These are phyloP conservation scores for Stomatorhinus ivindoensis DNA, from an alignment of 2,113 vertebrate species.

Conservation along the genomic window DNA sequence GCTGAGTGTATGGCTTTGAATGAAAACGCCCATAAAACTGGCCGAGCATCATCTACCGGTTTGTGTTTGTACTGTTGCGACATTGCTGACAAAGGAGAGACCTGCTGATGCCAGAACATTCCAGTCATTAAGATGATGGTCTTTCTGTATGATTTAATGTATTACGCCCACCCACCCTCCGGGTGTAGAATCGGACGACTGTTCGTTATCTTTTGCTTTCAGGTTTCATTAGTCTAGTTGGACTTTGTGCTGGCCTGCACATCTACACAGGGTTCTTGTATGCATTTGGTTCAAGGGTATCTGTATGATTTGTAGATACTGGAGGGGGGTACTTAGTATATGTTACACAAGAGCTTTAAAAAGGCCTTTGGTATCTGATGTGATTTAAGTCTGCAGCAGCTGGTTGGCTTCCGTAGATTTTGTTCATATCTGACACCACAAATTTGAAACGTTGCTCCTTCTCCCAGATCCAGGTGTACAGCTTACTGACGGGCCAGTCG, in stretches of 20 bases:
- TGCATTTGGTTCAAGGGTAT: not conserved
- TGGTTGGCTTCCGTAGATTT: not conserved
- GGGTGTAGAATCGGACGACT: not conserved
- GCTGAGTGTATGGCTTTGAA: not conserved
- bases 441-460: conserved; percentile 13
- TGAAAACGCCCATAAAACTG: not conserved
- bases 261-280: not conserved
- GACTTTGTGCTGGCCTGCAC: not conserved
- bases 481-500: conserved; percentile 72
- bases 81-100: not conserved
- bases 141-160: not conserved
- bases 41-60: not conserved
- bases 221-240: not conserved
- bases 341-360: not conserved
- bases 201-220: not conserved
- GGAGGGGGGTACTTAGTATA: not conserved
- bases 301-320: not conserved
- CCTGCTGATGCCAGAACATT: not conserved
- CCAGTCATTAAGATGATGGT: not conserved
- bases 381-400: not conserved
- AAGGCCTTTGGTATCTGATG: not conserved
- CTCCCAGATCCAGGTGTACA: conserved; percentile 82
- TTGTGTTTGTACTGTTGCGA: not conserved
- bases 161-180: not conserved
- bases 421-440: not conserved